Conservation (phyloP, 1,140 invertebrate genomes). For the Monochamus saltuarius region DNA sequence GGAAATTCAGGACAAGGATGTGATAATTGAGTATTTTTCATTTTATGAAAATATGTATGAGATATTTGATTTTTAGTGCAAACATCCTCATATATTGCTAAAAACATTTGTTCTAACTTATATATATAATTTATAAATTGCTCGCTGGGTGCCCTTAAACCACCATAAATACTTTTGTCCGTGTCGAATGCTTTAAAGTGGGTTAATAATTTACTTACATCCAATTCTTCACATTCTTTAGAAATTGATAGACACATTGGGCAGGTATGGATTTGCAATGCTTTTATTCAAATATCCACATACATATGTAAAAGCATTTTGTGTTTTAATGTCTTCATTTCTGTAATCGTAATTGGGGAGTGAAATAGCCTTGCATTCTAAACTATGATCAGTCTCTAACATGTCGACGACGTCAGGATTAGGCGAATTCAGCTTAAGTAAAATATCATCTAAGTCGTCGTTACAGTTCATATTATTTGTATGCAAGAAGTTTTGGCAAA, state of each 20-base stretch:
- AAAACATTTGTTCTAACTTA: no score
- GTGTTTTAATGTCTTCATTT: constrained; percentile 5
- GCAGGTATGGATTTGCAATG: constrained; percentile 6
- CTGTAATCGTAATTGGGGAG: constrained; percentile 14
- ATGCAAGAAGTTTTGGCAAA: constrained; percentile 14
- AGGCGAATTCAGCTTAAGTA: not conserved
- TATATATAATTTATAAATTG: no score
- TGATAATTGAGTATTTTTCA: no score
- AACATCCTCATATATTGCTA: no score
- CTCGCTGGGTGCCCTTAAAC: not conserved
- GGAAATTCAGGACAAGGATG: no score
- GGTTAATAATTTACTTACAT: not conserved
- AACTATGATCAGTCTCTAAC: not conserved
- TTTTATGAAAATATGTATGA: no score
- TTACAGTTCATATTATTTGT: constrained; percentile 10
- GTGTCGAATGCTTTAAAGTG: constrained; percentile 1
- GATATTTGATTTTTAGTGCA: no score
- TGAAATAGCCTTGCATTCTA: not conserved
- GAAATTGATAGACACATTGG: not conserved
- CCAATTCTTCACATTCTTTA: constrained; percentile 5
- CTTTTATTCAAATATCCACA: constrained; percentile 25
- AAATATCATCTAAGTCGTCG: constrained; percentile 9
- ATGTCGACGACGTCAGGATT: not conserved
- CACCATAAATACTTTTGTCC: not conserved
- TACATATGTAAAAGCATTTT: constrained; percentile 19